Base-by-base conservation (phyloP, 1,140 invertebrate genomes). In the Aphaenogaster ashmeadi region DNA sequence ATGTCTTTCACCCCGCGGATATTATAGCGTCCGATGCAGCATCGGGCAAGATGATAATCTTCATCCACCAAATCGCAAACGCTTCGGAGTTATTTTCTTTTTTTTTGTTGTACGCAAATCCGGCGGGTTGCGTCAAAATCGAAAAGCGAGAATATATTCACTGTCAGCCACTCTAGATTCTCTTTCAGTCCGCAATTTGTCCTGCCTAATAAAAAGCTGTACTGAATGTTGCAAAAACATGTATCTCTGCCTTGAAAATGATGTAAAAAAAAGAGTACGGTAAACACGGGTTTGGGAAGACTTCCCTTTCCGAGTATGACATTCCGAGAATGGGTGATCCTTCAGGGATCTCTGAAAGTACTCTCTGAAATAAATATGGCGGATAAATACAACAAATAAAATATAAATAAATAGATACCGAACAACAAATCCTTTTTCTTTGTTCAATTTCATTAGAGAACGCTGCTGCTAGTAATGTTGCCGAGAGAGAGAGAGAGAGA, bases 81-180 rank as follows among this genome's bases (percentile, higher is more conserved):
- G 9, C 41, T 67, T 67, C 18, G 11, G 33, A 54, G 8, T 36
- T 33, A 72, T 5, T 69, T 27, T 8, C 13, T 21, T 41, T 47
- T n/a, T 38, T 41, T 36, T 18, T 5, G 15, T 52, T 27, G 15
- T 71, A 11, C 11, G 6, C 66, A 44, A 44, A 44, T 41, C 47
- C 15, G n/a, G 5, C 9, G 44, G 27, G 27, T 4, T 52, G 21
- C 47, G 7, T 52, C 69, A 72, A 72, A 72, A 52, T 72, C 15
- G 47, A 72, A 72, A 2, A 11, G 47, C 38, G 69, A 52, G 69
- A 72, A 72, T 52, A 6, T 54, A 18, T 72, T 67, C 38, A 67
- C n/a, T n/a, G 15, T 36, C 38, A 18, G 21, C 13, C 18, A n/a
- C 27, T 71, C 21, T 18, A 71, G 47, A 72, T 72, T 52, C 27